Base-by-base conservation (phyloP, 2,797 vertebrate species). In the Micromesistius poutassou region DNA sequence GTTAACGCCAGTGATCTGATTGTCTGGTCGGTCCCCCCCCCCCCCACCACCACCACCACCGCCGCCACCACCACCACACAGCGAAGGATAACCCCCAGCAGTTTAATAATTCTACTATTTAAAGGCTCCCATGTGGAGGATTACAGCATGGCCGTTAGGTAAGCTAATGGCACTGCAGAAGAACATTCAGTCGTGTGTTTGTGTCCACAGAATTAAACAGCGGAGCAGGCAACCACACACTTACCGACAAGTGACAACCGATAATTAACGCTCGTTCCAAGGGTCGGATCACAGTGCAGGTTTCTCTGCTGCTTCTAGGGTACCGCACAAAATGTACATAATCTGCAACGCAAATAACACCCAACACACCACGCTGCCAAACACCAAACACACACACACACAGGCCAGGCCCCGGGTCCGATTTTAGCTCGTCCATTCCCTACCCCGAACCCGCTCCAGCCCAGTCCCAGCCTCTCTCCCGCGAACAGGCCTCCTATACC, bases 31-130 rank as follows among this genome's bases (percentile, higher is more conserved):
- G 75, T 36, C 80, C 50, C 50, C 83, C 84, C 46, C 5, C 14
- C 46, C 46, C 19, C 79, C 77, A 86, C 80, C 82, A 86, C 85
- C 74, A 83, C 79, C 74, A 81, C 62, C n/a, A n/a, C n/a, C n/a
- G n/a, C n/a, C 19, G 77, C 79, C 77, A 86, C 80, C 82, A 86
- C 85, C 74, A 83, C 79, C 74, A 81, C 62, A 74, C 77, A 72
- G 12, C 46, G 16, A 19, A 6, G 76, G 88, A 92, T 90, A 86
- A 91, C 79, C 73, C 46, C 46, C 4, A 55, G 19, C 76, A 74
- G 73, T 89, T 85, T 75, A 85, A 89, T 84, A 87, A 89, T 79
- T 86, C 55, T 74, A 82, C 84, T 88, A 79, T 84, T 87, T 87
- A 86, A 85, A 86, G 76, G 71, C 55, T 73, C 70, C 55, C 78